These are phyloP conservation scores for Ctenosaura bakeri DNA, from an alignment of 2,797 vertebrate species.

Conservation along the genomic window DNA sequence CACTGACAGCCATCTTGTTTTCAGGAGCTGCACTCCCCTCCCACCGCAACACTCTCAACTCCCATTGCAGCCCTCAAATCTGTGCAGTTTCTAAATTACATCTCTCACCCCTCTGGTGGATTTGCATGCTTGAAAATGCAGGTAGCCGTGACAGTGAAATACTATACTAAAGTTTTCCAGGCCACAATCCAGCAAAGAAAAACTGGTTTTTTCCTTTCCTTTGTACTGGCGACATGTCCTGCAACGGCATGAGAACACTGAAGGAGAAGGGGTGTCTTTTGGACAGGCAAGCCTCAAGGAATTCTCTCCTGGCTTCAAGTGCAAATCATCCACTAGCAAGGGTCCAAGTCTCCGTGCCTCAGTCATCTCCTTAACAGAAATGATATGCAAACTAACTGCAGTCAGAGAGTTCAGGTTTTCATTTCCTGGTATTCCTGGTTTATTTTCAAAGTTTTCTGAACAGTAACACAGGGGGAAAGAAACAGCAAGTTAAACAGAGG, in stretches of 20 bases:
- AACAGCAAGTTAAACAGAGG: not conserved
- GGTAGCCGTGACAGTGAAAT: not conserved
- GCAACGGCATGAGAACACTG: not conserved
- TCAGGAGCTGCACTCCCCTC: not conserved
- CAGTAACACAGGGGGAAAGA: not conserved
- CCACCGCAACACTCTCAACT: not conserved
- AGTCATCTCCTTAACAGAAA: slow-evolving; percentile 24
- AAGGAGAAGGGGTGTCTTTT: slow-evolving; percentile 13
- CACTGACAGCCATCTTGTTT: not conserved
- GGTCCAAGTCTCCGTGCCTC: slow-evolving; percentile 6
- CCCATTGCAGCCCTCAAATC: not conserved
- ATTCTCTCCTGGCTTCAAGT: slow-evolving; percentile 11
- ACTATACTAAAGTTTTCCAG: slow-evolving; percentile 7
- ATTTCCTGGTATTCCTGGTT: slow-evolving; percentile 23
- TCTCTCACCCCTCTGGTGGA: not conserved
- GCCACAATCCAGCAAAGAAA: not conserved
- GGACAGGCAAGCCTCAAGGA: slow-evolving; percentile 15
- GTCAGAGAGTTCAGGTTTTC: slow-evolving; percentile 1
- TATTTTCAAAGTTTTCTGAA: slow-evolving; percentile 23
- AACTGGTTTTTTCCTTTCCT: slow-evolving; percentile 4
- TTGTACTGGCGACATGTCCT: not conserved
- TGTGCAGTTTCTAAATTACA: not conserved
- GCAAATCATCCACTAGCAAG: slow-evolving; percentile 16
- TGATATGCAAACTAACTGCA: slow-evolving; percentile 24
- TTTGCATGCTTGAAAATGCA: not conserved